phyloP scores from a whole-genome alignment of 1,140 invertebrate genomes.

The Aphelinus certus region DNA sequence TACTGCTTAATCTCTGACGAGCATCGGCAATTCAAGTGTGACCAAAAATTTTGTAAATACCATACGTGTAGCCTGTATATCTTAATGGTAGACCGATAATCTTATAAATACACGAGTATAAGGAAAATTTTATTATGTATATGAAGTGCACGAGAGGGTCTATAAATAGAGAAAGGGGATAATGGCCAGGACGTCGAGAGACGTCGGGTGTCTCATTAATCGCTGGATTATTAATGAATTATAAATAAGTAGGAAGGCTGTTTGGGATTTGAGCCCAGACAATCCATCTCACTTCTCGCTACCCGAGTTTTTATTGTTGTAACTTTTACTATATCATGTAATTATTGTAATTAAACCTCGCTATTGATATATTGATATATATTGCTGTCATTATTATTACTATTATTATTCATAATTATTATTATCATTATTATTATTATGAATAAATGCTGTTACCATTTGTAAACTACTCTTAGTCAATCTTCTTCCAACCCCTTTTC shows the following conservation, averaged over 20 bases:
- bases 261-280: conserved; percentile 1
- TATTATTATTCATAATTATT: conserved; percentile 44
- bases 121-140: not conserved
- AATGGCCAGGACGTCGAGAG: not conserved
- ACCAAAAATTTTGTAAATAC: conserved; percentile 53
- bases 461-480: conserved; percentile 49
- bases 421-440: conserved; percentile 45
- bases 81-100: not conserved
- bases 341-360: conserved; percentile 66
- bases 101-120: not conserved
- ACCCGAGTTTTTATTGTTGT: conserved; percentile 63
- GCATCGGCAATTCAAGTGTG: conserved; percentile 49
- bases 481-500: not conserved
- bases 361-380: conserved; percentile 53
- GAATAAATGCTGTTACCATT: conserved; percentile 67
- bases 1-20: conserved; percentile 18
- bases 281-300: conserved; percentile 54
- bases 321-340: conserved; percentile 64
- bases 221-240: conserved; percentile 30
- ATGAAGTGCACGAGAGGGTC: conserved; percentile 12
- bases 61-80: conserved; percentile 39
- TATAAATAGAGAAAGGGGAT: conserved; percentile 20
- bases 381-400: conserved; percentile 46
- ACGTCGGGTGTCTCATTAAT: not conserved
- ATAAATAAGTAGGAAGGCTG: conserved; percentile 17